These are phyloP conservation scores for Lypha dubia DNA, from an alignment of 2,888 invertebrate genomes.

Conservation along the genomic window DNA sequence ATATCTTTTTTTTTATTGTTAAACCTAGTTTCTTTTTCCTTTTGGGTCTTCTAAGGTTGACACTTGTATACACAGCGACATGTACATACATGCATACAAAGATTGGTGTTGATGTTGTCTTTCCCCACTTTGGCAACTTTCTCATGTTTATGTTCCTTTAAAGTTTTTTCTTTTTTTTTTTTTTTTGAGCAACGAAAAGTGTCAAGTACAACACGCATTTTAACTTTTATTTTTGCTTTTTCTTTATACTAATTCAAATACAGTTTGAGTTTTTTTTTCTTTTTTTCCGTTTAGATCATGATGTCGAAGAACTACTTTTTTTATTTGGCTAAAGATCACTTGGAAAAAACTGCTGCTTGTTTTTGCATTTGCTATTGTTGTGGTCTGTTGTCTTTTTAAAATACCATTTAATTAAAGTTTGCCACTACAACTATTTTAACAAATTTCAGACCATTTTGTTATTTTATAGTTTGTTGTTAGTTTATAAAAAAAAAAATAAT, in stretches of 20 bases:
- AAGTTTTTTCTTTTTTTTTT: not conserved
- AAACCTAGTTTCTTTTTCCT: not conserved
- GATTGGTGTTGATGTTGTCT: not conserved
- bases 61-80: constrained; percentile 33
- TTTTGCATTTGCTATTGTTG: constrained; percentile 12
- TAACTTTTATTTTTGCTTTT: not conserved
- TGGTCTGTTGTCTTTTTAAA: constrained; percentile 42
- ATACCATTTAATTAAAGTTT: constrained; percentile 72
- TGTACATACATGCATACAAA: too few relatives aligned
- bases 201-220: constrained; percentile 69
- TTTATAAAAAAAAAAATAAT: not conserved
- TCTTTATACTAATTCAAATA: constrained; percentile 20
- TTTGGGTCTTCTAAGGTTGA: constrained; percentile 35
- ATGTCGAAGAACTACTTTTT: not conserved
- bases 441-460: constrained; percentile 70
- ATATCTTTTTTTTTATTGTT: not conserved
- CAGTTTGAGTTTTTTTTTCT: constrained; percentile 36
- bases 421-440: constrained; percentile 73
- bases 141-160: constrained; percentile 10
- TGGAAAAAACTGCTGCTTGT: not conserved
- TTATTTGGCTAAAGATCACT: constrained; percentile 36
- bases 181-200: constrained; percentile 40
- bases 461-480: not conserved
- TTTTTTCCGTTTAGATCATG: constrained; percentile 5
- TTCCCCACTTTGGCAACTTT: not conserved